These are phyloP conservation scores for Semibalanus balanoides DNA, from an alignment of 1,140 invertebrate genomes.

Conservation along the genomic window DNA sequence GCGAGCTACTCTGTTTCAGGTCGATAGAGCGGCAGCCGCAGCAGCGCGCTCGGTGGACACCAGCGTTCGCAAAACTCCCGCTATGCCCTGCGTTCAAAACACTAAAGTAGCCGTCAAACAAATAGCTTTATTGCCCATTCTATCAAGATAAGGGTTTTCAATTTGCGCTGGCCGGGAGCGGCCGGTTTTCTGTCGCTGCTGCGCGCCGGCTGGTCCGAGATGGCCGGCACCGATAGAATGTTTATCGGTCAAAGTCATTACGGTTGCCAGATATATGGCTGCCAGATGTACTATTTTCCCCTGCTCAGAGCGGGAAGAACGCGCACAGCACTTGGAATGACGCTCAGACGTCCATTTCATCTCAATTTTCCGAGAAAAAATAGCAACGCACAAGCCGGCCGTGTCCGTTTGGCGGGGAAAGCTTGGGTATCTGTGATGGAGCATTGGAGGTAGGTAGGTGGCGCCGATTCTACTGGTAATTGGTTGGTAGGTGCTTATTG, in stretches of 20 bases:
- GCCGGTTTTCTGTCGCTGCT: not conserved
- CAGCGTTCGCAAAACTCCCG: not conserved
- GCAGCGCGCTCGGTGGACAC: too few relatives aligned
- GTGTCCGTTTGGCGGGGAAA: not conserved
- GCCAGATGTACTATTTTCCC: not conserved
- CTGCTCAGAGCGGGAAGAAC: not conserved
- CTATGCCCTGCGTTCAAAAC: not conserved
- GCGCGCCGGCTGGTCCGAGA: not conserved
- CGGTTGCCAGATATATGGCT: not conserved
- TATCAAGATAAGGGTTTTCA: constrained; percentile 1
- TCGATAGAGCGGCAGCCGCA: too few relatives aligned
- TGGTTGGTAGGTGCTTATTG: too few relatives aligned
- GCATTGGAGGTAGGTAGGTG: too few relatives aligned
- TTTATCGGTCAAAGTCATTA: not conserved
- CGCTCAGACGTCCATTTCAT: not conserved
- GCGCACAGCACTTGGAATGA: not conserved
- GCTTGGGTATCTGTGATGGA: too few relatives aligned
- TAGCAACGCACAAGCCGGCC: not conserved
- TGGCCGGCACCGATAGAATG: not conserved
- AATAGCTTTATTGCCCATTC: not conserved
- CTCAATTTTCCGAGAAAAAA: not conserved
- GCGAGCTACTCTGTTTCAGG: too few relatives aligned
- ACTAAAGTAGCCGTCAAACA: not conserved
- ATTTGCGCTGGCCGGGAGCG: not conserved
- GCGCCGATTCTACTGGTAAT: too few relatives aligned